phyloP scores from a whole-genome alignment of 2,888 invertebrate genomes.

The Seira ritae region DNA sequence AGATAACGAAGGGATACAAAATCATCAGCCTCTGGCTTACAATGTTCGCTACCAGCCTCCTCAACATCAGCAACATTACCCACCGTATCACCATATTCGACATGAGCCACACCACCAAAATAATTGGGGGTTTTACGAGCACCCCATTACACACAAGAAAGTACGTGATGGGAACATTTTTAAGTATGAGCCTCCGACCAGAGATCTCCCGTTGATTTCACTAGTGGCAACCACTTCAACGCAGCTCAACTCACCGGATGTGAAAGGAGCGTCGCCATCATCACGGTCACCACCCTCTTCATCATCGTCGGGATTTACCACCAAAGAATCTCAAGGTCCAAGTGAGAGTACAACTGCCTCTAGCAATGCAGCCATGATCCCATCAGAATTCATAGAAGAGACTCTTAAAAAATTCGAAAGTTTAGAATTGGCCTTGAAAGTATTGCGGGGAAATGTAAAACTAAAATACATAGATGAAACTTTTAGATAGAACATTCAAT shows the following conservation, averaged over 20 bases:
- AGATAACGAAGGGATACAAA: slow-evolving; percentile 8
- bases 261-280: slow-evolving; percentile 25
- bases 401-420: slow-evolving; percentile 43
- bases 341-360: too few species aligned
- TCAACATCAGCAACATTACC: slow-evolving; percentile 5
- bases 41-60: slow-evolving; percentile 30
- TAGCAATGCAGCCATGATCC: too few species aligned
- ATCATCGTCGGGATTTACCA: not conserved
- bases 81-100: not conserved
- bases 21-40: slow-evolving; percentile 33
- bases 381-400: slow-evolving; percentile 35
- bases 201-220: slow-evolving; percentile 45
- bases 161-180: slow-evolving; percentile 27
- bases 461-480: too few species aligned
- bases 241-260: not conserved
- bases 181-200: slow-evolving; percentile 34
- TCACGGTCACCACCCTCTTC: not conserved
- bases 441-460: slow-evolving; percentile 38
- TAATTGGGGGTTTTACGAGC: slow-evolving; percentile 52
- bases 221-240: slow-evolving; percentile 32
- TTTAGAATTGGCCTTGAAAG: slow-evolving; percentile 44
- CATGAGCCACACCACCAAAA: slow-evolving; percentile 16
- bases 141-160: slow-evolving; percentile 45
- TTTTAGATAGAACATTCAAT: slow-evolving; percentile 19
- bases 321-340: too few species aligned